phyloP scores from a whole-genome alignment of 2,113 vertebrate species.

The Crotalus viridis region DNA sequence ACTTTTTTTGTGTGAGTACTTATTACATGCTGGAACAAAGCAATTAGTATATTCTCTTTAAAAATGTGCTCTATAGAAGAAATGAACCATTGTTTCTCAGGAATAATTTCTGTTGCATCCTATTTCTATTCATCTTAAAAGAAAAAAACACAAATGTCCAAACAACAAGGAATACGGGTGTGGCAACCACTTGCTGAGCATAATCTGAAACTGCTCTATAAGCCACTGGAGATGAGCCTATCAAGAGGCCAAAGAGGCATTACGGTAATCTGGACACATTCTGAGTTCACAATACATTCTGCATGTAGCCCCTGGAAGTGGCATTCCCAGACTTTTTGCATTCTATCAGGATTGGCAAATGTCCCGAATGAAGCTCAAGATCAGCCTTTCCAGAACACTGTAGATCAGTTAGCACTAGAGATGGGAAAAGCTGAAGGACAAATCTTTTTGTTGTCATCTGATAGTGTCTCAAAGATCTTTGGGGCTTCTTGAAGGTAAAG shows the following conservation, averaged over 20 bases:
- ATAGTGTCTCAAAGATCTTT: not conserved
- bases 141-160: not conserved
- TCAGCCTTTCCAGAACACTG: not conserved
- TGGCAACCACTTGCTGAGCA: not conserved
- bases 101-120: not conserved
- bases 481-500: not conserved
- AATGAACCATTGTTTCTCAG: not conserved
- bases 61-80: not conserved
- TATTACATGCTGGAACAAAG: not conserved
- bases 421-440: not conserved
- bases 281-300: not conserved
- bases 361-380: not conserved
- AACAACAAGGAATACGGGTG: not conserved
- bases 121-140: not conserved
- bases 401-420: not conserved
- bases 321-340: not conserved
- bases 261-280: not conserved
- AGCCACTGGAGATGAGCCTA: not conserved
- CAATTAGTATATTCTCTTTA: not conserved
- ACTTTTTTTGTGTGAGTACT: not conserved
- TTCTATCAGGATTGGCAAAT: not conserved
- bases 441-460: not conserved
- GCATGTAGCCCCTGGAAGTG: not conserved
- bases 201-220: not conserved
- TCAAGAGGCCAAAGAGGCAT: not conserved